Conservation (phyloP, 2,797 vertebrate genomes). For the Propithecus deckenii region DNA sequence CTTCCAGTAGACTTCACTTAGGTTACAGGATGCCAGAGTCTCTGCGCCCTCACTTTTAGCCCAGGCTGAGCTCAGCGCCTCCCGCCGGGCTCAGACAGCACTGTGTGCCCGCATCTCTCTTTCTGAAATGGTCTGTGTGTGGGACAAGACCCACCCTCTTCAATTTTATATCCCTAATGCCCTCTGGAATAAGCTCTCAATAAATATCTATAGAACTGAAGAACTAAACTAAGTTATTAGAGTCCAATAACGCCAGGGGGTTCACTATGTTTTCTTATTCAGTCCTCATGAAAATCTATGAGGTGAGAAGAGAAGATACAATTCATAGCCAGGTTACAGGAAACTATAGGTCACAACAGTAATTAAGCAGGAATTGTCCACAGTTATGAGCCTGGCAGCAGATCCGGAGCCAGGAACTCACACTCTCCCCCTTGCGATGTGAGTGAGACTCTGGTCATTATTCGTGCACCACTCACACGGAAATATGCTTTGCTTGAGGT, state of each 20-base stretch:
- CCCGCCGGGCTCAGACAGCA: rapidly evolving
- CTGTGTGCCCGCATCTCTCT: rapidly evolving
- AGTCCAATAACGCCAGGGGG: neutral
- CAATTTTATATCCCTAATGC: neutral
- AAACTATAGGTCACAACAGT: neutral
- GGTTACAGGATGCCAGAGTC: neutral
- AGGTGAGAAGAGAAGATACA: neutral
- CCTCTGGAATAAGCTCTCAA: neutral
- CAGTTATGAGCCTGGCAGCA: neutral
- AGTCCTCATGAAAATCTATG: neutral
- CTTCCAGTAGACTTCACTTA: neutral
- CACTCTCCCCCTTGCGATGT: neutral
- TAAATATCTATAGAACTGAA: neutral
- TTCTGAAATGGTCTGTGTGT: neutral
- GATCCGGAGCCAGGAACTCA: neutral
- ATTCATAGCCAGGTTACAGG: neutral
- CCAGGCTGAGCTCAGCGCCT: neutral
- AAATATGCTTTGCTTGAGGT: too few species aligned
- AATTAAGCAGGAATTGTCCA: neutral
- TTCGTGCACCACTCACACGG: rapidly evolving
- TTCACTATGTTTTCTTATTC: neutral
- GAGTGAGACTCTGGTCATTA: neutral
- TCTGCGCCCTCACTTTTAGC: neutral
- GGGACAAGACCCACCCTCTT: neutral
- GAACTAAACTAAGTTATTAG: neutral